Base-by-base conservation (phyloP, 2,797 vertebrate species). In the Carduelis carduelis region DNA sequence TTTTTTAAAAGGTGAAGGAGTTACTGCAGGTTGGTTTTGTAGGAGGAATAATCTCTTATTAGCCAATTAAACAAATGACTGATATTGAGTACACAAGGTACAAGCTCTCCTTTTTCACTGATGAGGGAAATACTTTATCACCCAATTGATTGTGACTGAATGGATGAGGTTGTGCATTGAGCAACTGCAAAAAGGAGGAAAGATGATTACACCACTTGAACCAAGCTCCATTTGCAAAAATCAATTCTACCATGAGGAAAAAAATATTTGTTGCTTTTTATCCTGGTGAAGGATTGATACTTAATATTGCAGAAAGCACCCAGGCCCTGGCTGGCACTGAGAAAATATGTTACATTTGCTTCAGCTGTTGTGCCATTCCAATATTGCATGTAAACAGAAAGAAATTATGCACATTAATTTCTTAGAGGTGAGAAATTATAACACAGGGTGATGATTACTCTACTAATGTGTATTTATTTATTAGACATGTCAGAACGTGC, bases 191-290 rank as follows among this genome's bases (percentile, higher is more conserved):
- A 90, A 64, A 83, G 69, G 90, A 80, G 66, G 89, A 86, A 84
- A 91, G 79, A 90, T 89, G 72, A 95, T 92, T 83, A 89, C 59
- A 84, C 94, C 65, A 11, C 72, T 84, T 90, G 92, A 87, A 86
- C 72, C 21, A 91, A 93, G 88, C 34, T 44, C 37, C 28, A 75
- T 92, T 96, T 92, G 85, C 85, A 97, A 96, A 97, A 97, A 95
- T 96, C 94, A 95, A 53, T 97, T 96, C 57, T 88, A 79, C 39
- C 80, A 56, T 0, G 15, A 85, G 71, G 4, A 21, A 56, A 56
- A 60, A 96, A 94, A 75, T 37, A 92, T 71, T 94, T 83, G 70
- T 84, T 82, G 30, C 53, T 71, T 95, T 96, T 96, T 77, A 83
- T 87, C 56, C 66, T 49, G 3, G 3, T 83, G 53, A 68, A 94